Evolutionary conservation across 2,113 vertebrate genomes (phyloP).

Genomic region (Aegithalos caudatus): DNA sequence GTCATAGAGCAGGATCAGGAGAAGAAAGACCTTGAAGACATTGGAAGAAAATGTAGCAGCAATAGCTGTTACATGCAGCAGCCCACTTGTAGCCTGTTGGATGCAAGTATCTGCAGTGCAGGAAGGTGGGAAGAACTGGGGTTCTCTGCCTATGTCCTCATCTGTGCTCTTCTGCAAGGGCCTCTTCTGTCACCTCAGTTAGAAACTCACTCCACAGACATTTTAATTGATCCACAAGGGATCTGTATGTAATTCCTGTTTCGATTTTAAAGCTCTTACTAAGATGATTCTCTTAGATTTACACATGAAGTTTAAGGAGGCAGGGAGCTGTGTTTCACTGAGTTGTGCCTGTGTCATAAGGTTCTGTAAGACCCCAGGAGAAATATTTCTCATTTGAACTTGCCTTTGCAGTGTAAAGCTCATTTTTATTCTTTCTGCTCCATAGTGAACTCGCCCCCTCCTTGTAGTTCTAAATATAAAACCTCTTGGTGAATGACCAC

Average conservation of each 20-base stretch:
- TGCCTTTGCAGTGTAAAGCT: background rate
- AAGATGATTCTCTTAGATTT: background rate
- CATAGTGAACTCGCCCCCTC: background rate
- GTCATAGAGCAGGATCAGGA: rapidly evolving
- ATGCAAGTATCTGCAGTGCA: background rate
- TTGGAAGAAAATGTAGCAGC: background rate
- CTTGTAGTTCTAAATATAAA: background rate
- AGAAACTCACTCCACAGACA: background rate
- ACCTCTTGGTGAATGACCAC: background rate
- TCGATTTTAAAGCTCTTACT: background rate
- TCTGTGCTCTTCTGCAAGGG: background rate
- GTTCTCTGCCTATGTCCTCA: background rate
- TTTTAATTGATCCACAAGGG: background rate
- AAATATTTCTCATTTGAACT: background rate
- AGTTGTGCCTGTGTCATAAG: background rate
- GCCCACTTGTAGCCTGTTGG: background rate
- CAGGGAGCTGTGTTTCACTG: background rate
- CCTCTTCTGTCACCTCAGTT: background rate
- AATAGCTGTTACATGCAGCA: background rate
- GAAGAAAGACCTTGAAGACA: rapidly evolving
- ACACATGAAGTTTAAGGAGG: background rate
- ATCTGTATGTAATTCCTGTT: background rate
- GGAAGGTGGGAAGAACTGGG: background rate
- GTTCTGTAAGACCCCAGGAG: background rate
- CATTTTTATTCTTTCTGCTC: background rate